Evolutionary conservation across 2,113 vertebrate genomes (phyloP).

Genomic region (Oceanites oceanicus): DNA sequence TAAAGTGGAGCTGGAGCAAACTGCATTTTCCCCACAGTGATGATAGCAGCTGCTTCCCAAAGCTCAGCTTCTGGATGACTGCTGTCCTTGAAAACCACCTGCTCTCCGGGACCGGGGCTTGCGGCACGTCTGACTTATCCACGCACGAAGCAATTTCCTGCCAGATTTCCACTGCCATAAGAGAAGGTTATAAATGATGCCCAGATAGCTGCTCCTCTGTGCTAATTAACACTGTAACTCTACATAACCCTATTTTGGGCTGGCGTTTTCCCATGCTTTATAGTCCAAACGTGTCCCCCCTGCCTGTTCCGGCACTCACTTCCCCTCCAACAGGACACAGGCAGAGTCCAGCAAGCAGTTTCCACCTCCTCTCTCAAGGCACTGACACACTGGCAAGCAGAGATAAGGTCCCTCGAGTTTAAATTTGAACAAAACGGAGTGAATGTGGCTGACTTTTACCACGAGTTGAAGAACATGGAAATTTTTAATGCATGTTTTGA

Average conservation of each 20-base stretch:
- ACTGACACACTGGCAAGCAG: neutral
- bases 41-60: neutral
- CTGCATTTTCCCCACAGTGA: neutral
- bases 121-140: neutral
- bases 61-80: neutral
- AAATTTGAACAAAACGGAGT: conserved; percentile 3
- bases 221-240: neutral
- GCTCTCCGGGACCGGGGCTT: neutral
- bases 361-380: neutral
- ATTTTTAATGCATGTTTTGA: conserved; percentile 50
- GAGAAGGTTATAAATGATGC: neutral
- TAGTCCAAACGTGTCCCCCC: neutral
- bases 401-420: neutral
- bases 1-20: neutral
- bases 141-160: neutral
- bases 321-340: neutral
- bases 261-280: accelerated
- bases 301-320: neutral
- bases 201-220: neutral
- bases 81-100: conserved; percentile 18
- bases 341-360: neutral
- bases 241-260: neutral
- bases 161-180: neutral
- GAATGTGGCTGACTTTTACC: neutral
- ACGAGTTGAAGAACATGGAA: conserved; percentile 33